Evolutionary conservation across 1,140 invertebrate genomes (phyloP).

Genomic region (Melanaphis sacchari): DNA sequence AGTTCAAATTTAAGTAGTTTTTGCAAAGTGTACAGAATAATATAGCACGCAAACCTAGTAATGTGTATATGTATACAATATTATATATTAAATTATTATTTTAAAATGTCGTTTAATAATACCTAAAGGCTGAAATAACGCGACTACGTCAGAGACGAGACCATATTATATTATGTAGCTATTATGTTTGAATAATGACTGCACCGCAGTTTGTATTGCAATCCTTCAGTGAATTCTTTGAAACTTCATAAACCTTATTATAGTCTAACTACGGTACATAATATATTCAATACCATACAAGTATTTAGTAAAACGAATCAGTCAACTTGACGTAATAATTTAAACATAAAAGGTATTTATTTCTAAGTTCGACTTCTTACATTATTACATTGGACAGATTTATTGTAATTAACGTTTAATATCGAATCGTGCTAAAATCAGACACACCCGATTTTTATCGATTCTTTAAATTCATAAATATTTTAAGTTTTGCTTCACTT

Average conservation of each 20-base stretch:
- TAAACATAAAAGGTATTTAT: background rate
- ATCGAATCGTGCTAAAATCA: background rate
- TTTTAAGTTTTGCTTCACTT: background rate
- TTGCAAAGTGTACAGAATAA: background rate
- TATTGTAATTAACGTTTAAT: background rate
- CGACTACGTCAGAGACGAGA: background rate
- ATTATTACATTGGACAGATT: background rate
- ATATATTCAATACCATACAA: background rate
- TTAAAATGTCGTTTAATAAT: background rate
- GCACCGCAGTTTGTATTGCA: too few species aligned
- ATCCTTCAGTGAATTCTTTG: too few species aligned
- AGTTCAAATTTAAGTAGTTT: too few species aligned
- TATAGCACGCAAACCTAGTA: background rate
- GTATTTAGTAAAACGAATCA: background rate
- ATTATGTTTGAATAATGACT: too few species aligned
- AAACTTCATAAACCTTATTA: background rate
- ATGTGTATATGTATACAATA: fast-evolving
- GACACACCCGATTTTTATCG: background rate
- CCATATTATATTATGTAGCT: too few species aligned
- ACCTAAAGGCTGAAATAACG: background rate
- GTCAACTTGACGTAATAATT: background rate
- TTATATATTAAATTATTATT: background rate
- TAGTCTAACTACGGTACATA: background rate
- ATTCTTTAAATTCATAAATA: background rate
- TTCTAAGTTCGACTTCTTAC: too few species aligned